phyloP scores from a whole-genome alignment of 1,140 invertebrate genomes.

The Zaprionus capensis region DNA sequence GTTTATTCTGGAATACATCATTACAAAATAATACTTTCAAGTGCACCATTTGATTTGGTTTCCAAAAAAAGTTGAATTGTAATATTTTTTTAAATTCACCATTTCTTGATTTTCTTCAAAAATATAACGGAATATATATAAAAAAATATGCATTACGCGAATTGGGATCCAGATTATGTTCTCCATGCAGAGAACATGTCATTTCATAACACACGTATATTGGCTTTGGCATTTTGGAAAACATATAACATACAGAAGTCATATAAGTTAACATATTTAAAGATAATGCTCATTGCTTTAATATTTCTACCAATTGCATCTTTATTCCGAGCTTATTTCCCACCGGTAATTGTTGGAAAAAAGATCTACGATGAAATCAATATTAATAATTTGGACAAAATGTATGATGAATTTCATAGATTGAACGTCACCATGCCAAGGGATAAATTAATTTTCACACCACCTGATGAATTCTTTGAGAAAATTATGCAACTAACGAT shows the following conservation, averaged over 20 bases:
- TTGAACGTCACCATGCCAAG: neutral
- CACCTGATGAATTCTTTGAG: constrained; percentile 4
- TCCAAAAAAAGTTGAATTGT: neutral
- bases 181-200: constrained; percentile 6
- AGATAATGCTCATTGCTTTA: constrained; percentile 14
- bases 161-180: constrained; percentile 1
- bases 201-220: neutral
- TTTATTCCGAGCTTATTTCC: neutral
- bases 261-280: neutral
- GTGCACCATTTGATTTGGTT: neutral
- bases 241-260: constrained; percentile 19
- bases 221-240: constrained; percentile 17
- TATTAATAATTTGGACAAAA: constrained; percentile 21
- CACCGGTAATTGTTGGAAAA: neutral
- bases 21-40: neutral
- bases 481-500: neutral
- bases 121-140: neutral
- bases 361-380: neutral
- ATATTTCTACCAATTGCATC: constrained; percentile 1
- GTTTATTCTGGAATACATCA: neutral
- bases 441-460: constrained; percentile 3
- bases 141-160: constrained; percentile 4
- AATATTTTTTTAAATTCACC: neutral
- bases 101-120: neutral
- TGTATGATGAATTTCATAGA: neutral